Conservation (phyloP, 53 echinoderm and acorn worm species). For the Henricia sp. region DNA sequence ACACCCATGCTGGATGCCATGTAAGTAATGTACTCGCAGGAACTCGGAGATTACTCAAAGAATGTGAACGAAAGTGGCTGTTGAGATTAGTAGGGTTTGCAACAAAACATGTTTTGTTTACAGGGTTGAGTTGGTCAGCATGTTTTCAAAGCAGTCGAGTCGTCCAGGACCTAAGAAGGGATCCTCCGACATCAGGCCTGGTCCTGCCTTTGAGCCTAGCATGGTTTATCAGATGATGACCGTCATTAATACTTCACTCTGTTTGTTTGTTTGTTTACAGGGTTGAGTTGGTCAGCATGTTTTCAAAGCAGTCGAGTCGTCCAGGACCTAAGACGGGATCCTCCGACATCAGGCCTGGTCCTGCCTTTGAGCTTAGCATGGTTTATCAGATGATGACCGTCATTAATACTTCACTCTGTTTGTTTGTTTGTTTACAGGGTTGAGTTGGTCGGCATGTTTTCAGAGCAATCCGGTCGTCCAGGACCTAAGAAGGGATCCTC, state of each 20-base stretch:
- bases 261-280: slow-evolving; percentile 46
- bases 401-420: slow-evolving; percentile 84
- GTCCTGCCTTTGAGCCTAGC: slow-evolving; percentile 84
- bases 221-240: slow-evolving; percentile 90
- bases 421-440: slow-evolving; percentile 44
- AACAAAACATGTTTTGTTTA: too few relatives aligned
- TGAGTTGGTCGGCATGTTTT: slow-evolving; percentile 74
- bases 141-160: slow-evolving; percentile 69
- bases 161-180: slow-evolving; percentile 58
- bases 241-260: slow-evolving; percentile 83
- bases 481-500: slow-evolving; percentile 51
- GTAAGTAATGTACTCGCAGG: slow-evolving; percentile 67
- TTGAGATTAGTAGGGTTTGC: too few relatives aligned
- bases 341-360: slow-evolving; percentile 72
- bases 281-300: slow-evolving; percentile 73
- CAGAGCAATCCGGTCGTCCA: slow-evolving; percentile 54
- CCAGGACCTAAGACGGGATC: slow-evolving; percentile 53
- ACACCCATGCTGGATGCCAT: slow-evolving; percentile 98
- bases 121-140: slow-evolving; percentile 74
- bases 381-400: slow-evolving; percentile 91
- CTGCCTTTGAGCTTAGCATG: slow-evolving; percentile 82
- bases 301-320: slow-evolving; percentile 62
- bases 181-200: slow-evolving; percentile 69
- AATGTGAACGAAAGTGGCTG: too few relatives aligned
- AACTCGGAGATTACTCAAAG: neutral